Percentiles rank a stretch among this genome's conserved stretches.
These are phyloP conservation scores for Psilopogon haemacephalus DNA, from an alignment of 2,113 vertebrate species.

Conservation along the genomic window DNA sequence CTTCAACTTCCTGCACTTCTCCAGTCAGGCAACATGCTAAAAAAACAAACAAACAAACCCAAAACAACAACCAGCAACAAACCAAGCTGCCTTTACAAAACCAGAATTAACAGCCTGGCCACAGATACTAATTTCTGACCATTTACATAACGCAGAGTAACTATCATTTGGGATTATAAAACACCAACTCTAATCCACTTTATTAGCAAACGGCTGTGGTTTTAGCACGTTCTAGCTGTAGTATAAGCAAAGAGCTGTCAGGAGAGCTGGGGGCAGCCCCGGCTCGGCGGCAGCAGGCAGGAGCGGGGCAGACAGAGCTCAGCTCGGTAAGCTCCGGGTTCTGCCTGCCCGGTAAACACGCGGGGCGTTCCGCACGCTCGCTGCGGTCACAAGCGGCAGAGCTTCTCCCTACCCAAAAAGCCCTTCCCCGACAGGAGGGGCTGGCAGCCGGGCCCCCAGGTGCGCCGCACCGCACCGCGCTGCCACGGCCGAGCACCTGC, in stretches of 20 bases:
- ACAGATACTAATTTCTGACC: background rate
- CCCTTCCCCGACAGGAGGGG: background rate
- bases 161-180: background rate
- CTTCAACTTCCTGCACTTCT: background rate
- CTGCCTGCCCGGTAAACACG: fast-evolving
- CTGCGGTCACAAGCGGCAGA: background rate
- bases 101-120: background rate
- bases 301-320: background rate
- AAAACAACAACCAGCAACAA: no score
- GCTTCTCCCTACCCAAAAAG: background rate
- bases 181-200: background rate
- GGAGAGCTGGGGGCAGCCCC: background rate
- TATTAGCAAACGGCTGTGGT: background rate
- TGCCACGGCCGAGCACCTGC: constrained; percentile 9
- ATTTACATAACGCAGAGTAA: fast-evolving
- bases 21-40: background rate
- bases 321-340: background rate
- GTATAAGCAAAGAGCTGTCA: fast-evolving
- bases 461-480: background rate
- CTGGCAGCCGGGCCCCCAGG: background rate
- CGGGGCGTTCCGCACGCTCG: background rate
- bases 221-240: background rate
- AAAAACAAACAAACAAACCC: background rate
- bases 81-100: background rate
- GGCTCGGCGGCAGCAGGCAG: background rate